A percentile compares a stretch with the other conserved stretches of the same genome.
phyloP scores from a whole-genome alignment of 2,113 vertebrate species.

The Heliornis fulica region DNA sequence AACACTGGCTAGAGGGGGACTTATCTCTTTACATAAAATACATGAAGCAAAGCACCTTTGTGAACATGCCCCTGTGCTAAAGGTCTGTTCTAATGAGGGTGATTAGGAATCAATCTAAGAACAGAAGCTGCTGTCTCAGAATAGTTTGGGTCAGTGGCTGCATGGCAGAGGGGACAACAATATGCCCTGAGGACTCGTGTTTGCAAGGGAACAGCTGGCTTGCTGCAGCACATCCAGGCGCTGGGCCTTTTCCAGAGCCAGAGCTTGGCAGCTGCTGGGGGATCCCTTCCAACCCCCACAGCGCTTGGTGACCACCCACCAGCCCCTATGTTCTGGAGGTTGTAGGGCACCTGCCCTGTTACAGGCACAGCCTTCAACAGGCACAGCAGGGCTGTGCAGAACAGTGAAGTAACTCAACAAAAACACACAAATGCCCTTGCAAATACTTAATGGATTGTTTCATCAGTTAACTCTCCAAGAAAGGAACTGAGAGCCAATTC shows the following conservation, averaged over 20 bases:
- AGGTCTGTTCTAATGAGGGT: background rate
- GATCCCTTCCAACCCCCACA: background rate
- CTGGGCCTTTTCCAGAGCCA: background rate
- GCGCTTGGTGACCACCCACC: background rate
- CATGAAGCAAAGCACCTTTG: background rate
- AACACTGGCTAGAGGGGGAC: background rate
- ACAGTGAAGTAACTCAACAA: background rate
- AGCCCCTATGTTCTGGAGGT: background rate
- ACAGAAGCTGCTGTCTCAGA: background rate
- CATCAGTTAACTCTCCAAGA: background rate
- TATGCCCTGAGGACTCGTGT: background rate
- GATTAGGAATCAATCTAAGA: background rate
- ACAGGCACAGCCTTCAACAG: background rate
- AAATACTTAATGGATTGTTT: background rate
- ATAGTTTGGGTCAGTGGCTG: background rate
- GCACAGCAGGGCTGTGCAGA: background rate
- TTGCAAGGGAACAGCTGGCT: background rate
- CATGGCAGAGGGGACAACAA: fast-evolving
- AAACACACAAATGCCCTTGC: background rate
- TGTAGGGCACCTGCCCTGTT: background rate
- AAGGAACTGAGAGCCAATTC: background rate
- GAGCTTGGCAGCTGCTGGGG: background rate
- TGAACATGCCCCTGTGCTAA: background rate
- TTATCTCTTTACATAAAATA: background rate
- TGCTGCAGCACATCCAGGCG: background rate